Evolutionary conservation across 2,113 vertebrate genomes (phyloP).

Genomic region (Myiozetetes cayanensis): DNA sequence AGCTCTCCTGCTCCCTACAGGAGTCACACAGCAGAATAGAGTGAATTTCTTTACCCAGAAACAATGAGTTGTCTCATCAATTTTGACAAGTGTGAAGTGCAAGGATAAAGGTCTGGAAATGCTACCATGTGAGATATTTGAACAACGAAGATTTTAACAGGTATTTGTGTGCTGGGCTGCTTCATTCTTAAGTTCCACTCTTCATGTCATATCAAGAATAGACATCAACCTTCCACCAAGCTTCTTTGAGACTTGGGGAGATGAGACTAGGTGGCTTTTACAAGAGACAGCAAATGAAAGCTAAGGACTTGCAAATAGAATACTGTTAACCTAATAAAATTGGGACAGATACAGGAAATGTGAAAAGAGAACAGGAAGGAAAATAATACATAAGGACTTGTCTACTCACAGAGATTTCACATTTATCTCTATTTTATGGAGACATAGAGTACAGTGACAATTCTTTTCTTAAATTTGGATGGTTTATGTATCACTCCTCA

Average conservation of each 20-base stretch:
- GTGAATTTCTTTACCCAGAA: neutral
- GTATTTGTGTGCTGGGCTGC: neutral
- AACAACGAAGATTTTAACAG: neutral
- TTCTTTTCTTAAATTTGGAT: neutral
- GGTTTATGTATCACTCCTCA: neutral
- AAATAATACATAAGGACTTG: neutral
- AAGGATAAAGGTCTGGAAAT: neutral
- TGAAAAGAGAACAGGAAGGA: neutral
- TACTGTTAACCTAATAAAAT: neutral
- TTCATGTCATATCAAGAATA: neutral
- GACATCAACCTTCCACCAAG: neutral
- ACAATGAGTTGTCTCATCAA: neutral
- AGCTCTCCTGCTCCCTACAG: neutral
- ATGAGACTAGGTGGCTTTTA: neutral
- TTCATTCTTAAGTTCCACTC: neutral
- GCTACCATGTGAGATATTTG: neutral
- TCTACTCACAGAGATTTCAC: neutral
- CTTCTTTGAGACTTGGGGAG: neutral
- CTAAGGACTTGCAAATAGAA: neutral
- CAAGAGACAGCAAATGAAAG: neutral
- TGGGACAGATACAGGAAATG: neutral
- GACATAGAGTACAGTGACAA: neutral
- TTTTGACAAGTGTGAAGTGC: neutral
- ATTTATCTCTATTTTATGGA: neutral
- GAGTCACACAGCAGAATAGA: neutral